Conservation (phyloP, 1,140 invertebrate species). For the Paracyclopina nana region DNA sequence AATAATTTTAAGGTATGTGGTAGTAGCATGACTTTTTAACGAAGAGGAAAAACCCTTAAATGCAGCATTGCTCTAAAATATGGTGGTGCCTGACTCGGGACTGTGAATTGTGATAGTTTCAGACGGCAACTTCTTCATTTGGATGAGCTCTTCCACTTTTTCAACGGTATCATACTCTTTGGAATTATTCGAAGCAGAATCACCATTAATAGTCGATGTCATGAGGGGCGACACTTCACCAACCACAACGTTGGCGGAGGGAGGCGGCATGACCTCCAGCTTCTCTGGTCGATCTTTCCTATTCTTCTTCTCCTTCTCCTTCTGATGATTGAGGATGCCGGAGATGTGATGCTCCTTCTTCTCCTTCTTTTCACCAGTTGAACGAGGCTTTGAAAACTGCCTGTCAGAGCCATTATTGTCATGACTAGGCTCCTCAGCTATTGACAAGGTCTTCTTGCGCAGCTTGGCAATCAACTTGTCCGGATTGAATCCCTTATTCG, state of each 20-base stretch:
- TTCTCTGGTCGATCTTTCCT: too few species aligned
- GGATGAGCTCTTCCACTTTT: constrained; percentile 1
- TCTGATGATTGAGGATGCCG: too few species aligned
- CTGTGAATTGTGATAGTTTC: constrained; percentile 15
- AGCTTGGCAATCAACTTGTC: background rate
- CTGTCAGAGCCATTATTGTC: background rate
- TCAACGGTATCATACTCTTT: constrained; percentile 3
- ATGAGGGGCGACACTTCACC: too few species aligned
- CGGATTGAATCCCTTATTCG: too few species aligned
- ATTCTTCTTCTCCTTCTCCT: too few species aligned
- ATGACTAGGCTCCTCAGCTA: too few species aligned
- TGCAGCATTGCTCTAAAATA: constrained; percentile 8
- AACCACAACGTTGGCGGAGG: background rate
- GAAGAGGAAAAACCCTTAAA: too few species aligned
- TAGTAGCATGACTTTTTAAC: too few species aligned
- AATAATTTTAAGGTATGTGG: too few species aligned
- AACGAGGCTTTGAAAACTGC: background rate
- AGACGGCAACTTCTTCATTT: background rate
- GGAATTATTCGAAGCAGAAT: background rate
- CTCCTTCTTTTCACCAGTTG: background rate
- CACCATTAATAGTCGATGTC: background rate
- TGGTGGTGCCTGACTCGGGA: constrained; percentile 3
- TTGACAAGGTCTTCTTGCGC: too few species aligned
- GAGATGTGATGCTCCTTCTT: background rate
- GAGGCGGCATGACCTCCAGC: background rate